Base-by-base conservation (phyloP, 1,140 invertebrate genomes). In the Calliopsis andreniformis region DNA sequence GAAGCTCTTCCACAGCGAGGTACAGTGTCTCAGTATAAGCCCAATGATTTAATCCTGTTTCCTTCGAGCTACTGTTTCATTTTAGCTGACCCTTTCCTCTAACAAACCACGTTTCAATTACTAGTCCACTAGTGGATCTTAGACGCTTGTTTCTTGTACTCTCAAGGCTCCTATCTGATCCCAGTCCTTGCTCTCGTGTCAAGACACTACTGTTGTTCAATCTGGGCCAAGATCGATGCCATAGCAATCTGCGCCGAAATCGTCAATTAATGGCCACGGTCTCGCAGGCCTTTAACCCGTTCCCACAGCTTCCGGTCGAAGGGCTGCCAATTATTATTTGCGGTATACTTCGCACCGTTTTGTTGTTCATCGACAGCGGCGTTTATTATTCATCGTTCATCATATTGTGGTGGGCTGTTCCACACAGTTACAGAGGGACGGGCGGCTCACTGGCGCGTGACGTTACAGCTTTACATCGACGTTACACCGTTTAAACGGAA, bases 351-450 rank as follows among this genome's bases (percentile, higher is more conserved):
- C 70, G 79, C 86, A 76, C 61, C 83, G 80, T 87, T 89, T 87
- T 85, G 83, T 89, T 87, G 87, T 87, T 87, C 86, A 88, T 89
- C 82, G 86, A 83, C 75, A 71, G n/a, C 23, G 79, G 79, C 85
- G 79, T 88, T 89, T 88, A 89, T 88, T 88, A 88, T 89, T 89
- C 88, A 89, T 88, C 86, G 86, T 86, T 87, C 83, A 87, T 87
- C 87, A 84, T 86, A 83, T 83, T 83, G 79, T 64, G 83, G 83
- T 3, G 69, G 73, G 51, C 69, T 78, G 80, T 81, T 81, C 75
- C 83, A 83, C 59, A 58, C 77, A 80, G 85, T 86, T 83, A 80
- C 84, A 84, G 82, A 76, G 61, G 68, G 82, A 66, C 70, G 64
- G 69, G 42, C 69, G 47, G 82, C 55, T 56, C 73, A 79, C 35